Base-by-base conservation (phyloP, 2,113 vertebrate genomes). In the Sebastes schlegelii region DNA sequence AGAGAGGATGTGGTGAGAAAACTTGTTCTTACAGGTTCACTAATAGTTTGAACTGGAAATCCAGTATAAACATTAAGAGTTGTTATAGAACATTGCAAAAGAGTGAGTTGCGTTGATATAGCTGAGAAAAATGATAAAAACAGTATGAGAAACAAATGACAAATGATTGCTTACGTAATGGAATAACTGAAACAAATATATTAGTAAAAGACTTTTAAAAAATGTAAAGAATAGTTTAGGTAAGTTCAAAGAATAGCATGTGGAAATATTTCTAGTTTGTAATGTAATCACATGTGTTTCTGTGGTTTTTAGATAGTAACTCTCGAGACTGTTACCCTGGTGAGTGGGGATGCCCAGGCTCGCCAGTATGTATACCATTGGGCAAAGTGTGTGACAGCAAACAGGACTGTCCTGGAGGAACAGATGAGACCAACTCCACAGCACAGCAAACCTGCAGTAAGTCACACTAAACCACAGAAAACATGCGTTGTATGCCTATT, bases 271-370 rank as follows among this genome's bases (percentile, higher is more conserved):
- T 49, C 1, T 11, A 19, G 16, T 68, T 58, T 6, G 9, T 21
- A 4, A 12, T 26, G 10, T 71, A 55, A 58, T 19, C 2, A 19
- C 5, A 16, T 10, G 0, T 70, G 2, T 74, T 69, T 60, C 2
- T 67, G 3, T 76, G 14, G 1, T 63, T 85, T 84, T 69, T 62
- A 95, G 95, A 95, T 17, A 94, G 93, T 65, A 69, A 93, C 84
- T 92, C 91, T 4, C 74, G 92, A 42, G 93, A 91, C 66, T 95
- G 95, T 90, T 95, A 95, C 83, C 93, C 95, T 6, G 94, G 95
- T 8, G 94, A 95, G 75, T 95, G 95, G 95, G 92, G 92, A 19
- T 95, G 95, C 52, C 95, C 94, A 1, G 89, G 85, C 54, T 94
- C 94, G 0, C 58, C 86, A 1, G 11, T 54, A 13, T 95, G 95